phyloP scores from a whole-genome alignment of 2,888 invertebrate species.

The Mylabris sibirica region DNA sequence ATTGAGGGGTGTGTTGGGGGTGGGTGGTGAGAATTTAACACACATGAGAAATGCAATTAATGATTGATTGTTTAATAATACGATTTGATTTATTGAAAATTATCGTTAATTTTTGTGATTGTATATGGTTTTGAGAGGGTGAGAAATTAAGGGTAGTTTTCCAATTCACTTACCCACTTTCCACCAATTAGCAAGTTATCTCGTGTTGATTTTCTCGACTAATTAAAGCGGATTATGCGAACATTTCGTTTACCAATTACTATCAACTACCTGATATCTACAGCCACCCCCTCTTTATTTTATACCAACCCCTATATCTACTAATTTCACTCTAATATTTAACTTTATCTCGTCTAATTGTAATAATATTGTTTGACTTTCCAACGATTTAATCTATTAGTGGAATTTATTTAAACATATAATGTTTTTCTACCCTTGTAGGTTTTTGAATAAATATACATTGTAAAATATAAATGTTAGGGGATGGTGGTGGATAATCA shows the following conservation, averaged over 20 bases:
- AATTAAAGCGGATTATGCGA: conserved; percentile 55
- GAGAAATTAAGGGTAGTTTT: neutral
- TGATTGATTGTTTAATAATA: neutral
- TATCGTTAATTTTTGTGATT: neutral
- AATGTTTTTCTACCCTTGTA: neutral
- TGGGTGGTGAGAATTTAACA: neutral
- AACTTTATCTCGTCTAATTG: neutral
- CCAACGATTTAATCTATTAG: neutral
- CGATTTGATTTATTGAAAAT: neutral
- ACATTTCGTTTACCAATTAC: conserved; percentile 47
- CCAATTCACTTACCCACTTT: neutral
- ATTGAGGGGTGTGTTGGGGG: neutral
- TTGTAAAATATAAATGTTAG: neutral
- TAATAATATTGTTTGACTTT: conserved; percentile 3
- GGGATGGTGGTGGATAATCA: conserved; percentile 43
- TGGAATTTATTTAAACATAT: neutral
- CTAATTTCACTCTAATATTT: neutral
- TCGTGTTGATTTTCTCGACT: conserved; percentile 57
- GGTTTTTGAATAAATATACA: conserved; percentile 4
- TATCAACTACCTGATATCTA: neutral
- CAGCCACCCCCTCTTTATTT: neutral
- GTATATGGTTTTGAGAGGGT: neutral
- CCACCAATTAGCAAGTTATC: conserved; percentile 42
- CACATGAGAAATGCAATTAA: neutral
- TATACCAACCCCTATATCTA: neutral